phyloP scores from a whole-genome alignment of 2,888 invertebrate genomes.

The Eubasilissa splendida region DNA sequence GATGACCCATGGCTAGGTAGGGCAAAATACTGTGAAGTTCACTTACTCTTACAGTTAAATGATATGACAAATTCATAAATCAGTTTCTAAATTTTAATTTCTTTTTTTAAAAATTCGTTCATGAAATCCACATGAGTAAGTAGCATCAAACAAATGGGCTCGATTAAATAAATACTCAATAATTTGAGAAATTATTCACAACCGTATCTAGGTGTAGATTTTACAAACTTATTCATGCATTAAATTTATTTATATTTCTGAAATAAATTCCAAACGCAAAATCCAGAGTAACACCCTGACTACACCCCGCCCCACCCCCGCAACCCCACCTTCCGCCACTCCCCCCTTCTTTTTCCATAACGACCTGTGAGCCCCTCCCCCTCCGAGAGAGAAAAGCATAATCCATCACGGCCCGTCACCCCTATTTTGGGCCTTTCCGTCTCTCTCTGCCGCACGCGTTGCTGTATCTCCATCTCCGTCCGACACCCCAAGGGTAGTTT shows the following conservation, averaged over 20 bases:
- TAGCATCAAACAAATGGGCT: too few species aligned
- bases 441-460: slow-evolving; percentile 64
- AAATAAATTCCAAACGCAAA: slow-evolving; percentile 24
- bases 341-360: slow-evolving; percentile 75
- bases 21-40: too few species aligned
- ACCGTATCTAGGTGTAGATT: too few species aligned
- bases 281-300: slow-evolving; percentile 52
- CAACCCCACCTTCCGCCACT: slow-evolving; percentile 72
- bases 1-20: too few species aligned
- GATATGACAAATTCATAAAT: too few species aligned
- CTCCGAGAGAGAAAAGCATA: slow-evolving; percentile 73
- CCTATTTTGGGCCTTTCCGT: slow-evolving; percentile 73
- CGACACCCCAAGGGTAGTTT: slow-evolving; percentile 74
- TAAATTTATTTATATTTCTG: slow-evolving; percentile 16
- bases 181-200: too few species aligned
- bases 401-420: slow-evolving; percentile 77
- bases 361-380: slow-evolving; percentile 74
- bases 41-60: too few species aligned
- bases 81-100: too few species aligned
- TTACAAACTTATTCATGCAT: background rate
- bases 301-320: slow-evolving; percentile 61
- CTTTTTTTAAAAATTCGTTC: too few species aligned
- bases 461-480: slow-evolving; percentile 61
- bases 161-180: too few species aligned
- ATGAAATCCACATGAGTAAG: too few species aligned